Evolutionary conservation across 64 coral and sea anemone species (phyloP), one percentile per base, ranked within the genome.

Genomic region (Astreopora myriophthalma): DNA sequence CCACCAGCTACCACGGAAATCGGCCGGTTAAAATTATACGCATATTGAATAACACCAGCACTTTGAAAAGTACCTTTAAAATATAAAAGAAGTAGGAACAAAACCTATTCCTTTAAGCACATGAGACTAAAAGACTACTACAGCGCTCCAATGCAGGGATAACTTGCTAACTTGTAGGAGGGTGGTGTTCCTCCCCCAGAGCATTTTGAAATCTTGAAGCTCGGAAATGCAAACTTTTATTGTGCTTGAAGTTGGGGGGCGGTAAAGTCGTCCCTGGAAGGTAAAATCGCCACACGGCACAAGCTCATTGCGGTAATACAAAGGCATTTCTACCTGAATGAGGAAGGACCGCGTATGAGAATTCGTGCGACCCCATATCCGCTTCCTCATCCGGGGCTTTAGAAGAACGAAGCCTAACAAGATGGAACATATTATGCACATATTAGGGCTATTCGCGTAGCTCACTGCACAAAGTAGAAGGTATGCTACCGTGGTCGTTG

Each of bases 311-410:
- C 33, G 23, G 7, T 31, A 60, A 23, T 23, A 23, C 17, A 34
- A 75, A 17, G 33, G 9, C 13, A 25, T 8, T 49, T 16, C 22
- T 75, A 96, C 97, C 97, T 88, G 94, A 90, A 68, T 99, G 97
- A 27, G 97, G 97, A 74, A 95, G 90, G 30, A 99, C 64, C 9
- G 94, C 93, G 67, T 95, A 99, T 22, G 94, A 84, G 71, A 99
- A 99, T 39, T 99, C 87, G 44, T 99, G 97, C n/a, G 32, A 73
- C 23, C 97, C 97, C 97, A 99, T 99, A 69, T 99, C 97, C 29
- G 97, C 93, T 27, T 93, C 31, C 11, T 95, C 69, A 46, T 95
- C 94, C 27, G 93, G 97, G 63, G 97, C 86, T 72, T 95, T 99
- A 17, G 97, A 94, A 23, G 93, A 86, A 60, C 97, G 94, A 52